Base-by-base conservation (phyloP, 2,113 vertebrate genomes). In the Xiphias gladius region DNA sequence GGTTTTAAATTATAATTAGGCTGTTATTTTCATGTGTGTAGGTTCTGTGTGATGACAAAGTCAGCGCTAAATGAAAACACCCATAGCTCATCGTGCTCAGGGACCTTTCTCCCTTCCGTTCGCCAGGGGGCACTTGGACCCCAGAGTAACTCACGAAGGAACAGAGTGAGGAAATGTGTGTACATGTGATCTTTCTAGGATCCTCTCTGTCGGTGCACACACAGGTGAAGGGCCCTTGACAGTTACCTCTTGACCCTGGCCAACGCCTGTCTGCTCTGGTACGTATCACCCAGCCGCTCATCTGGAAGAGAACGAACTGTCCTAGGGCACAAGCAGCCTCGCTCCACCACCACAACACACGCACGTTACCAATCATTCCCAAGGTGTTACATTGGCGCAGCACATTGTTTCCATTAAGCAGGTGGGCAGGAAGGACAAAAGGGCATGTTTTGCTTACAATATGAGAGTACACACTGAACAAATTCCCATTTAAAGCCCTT, bases 61-160 rank as follows among this genome's bases (percentile, higher is more conserved):
- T 26, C 69, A 39, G 55, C 32, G 59, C 66, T 73, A 16, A 86
- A 75, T 75, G 20, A 48, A 79, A 69, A 80, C 76, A 76, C 54
- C 2, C n/a, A 6, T 13, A 67, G 39, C 58, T 82, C 32, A 43
- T 68, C 32, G 41, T 0, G 20, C 64, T 62, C 7, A 20, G 76
- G 75, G 72, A 82, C 79, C 55, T 63, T 82, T 79, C 72, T 77
- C 66, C 37, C 30, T 19, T 82, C 63, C 84, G 64, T 82, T 89
- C 89, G 83, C 76, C 87, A 91, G 93, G 88, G 80, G 90, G 86
- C 88, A 89, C 83, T 79, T 86, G 80, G 73, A 79, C 50, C 68
- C 79, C 72, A 62, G 70, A 55, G 63, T 79, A 73, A 32, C 26
- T 67, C 73, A 68, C 5, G 6, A 61, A 66, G 61, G 78, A 62